Evolutionary conservation across 2,113 vertebrate species (phyloP).

Genomic region (Antechinus stuartii): DNA sequence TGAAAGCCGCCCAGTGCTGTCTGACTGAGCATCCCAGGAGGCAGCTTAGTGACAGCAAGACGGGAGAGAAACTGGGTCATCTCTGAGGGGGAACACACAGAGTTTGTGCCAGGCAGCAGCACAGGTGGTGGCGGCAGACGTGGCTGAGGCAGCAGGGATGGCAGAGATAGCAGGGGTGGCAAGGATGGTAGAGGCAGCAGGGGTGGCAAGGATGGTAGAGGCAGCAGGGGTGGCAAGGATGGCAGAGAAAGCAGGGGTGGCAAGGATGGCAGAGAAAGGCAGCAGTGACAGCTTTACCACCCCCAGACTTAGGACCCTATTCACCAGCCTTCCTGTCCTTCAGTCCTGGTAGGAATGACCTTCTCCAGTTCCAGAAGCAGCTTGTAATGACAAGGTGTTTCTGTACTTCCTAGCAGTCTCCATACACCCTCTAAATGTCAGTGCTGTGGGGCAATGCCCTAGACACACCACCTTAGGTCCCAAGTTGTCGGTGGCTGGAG

Average conservation of each 20-base stretch:
- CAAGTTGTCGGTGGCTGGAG: too few species aligned
- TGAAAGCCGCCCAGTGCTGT: not conserved
- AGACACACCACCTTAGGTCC: not conserved
- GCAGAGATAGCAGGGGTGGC: too few species aligned
- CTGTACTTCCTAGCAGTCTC: too few species aligned
- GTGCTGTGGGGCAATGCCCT: not conserved
- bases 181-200: too few species aligned
- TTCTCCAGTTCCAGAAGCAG: too few species aligned
- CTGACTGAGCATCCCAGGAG: not conserved
- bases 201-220: too few species aligned
- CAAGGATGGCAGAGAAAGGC: too few species aligned
- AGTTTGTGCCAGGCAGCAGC: not conserved
- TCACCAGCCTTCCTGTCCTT: not conserved
- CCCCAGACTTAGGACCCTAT: not conserved
- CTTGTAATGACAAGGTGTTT: too few species aligned
- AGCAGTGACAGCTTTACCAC: not conserved
- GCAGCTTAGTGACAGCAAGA: not conserved
- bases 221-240: not conserved
- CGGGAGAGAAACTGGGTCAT: not conserved
- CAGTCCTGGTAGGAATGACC: not conserved
- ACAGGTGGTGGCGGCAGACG: too few species aligned
- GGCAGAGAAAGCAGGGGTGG: rapidly evolving
- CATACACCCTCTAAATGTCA: not conserved
- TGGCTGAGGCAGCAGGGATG: too few species aligned
- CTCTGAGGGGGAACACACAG: not conserved